Evolutionary conservation across 2,113 vertebrate species (phyloP).

Genomic region (Poeciliopsis occidentalis): DNA sequence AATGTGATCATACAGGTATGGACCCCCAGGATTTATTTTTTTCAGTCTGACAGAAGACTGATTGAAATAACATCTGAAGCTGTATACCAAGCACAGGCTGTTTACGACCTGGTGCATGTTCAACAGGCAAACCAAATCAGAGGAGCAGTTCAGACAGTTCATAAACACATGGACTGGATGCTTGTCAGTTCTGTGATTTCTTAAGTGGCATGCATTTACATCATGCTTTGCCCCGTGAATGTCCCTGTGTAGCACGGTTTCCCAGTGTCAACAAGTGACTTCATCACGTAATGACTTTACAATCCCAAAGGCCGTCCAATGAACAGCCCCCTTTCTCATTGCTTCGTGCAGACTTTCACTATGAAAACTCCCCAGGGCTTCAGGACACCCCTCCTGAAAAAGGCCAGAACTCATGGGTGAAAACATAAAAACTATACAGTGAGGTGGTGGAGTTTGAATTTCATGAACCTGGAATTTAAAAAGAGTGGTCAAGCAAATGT

Average conservation of each 20-base stretch:
- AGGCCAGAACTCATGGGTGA: too few species aligned
- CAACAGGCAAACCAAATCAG: constrained; percentile 38
- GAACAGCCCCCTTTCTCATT: constrained; percentile 62
- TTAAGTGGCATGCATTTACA: constrained; percentile 19
- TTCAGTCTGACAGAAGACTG: constrained; percentile 60
- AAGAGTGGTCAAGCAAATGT: too few species aligned
- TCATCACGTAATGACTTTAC: constrained; percentile 64
- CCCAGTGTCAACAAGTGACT: constrained; percentile 74
- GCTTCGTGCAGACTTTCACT: constrained; percentile 45
- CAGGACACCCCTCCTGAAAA: too few species aligned
- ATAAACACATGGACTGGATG: constrained; percentile 32
- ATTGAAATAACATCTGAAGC: constrained; percentile 64
- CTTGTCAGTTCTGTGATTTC: constrained; percentile 29
- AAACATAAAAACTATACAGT: too few species aligned
- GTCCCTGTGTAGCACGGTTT: constrained; percentile 41
- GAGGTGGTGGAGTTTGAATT: too few species aligned
- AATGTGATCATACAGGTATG: constrained; percentile 74
- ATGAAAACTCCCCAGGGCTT: constrained; percentile 34
- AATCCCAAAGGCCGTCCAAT: constrained; percentile 60
- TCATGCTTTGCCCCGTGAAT: constrained; percentile 23
- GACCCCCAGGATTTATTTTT: constrained; percentile 69
- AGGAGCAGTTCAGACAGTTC: constrained; percentile 29
- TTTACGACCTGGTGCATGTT: constrained; percentile 66
- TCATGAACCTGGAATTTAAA: too few species aligned
- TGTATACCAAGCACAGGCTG: constrained; percentile 46